phyloP scores from a whole-genome alignment of 2,113 vertebrate genomes.

The Clarias macrocephalus region DNA sequence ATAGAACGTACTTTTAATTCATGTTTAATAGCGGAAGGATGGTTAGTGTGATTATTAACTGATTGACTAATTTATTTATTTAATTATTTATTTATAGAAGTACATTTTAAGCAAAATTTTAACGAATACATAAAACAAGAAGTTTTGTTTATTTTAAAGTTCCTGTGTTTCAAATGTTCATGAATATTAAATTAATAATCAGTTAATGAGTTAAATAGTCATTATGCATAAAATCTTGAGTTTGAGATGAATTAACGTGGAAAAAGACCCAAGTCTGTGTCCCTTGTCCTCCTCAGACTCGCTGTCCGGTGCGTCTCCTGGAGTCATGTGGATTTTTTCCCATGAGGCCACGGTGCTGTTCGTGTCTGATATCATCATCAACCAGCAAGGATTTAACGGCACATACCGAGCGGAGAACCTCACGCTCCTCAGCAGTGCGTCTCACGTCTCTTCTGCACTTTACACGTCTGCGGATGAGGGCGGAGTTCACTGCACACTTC shows the following conservation, averaged over 20 bases:
- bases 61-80: background rate
- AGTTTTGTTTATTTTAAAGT: background rate
- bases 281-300: conserved; percentile 69
- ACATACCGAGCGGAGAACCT: conserved; percentile 71
- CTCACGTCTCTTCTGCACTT: conserved; percentile 58
- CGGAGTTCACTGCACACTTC: background rate
- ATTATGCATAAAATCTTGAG: background rate
- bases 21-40: background rate
- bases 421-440: conserved; percentile 77
- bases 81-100: background rate
- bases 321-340: conserved; percentile 78
- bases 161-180: background rate
- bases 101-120: background rate
- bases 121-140: background rate
- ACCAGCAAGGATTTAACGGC: conserved; percentile 77
- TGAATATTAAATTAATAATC: background rate
- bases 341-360: conserved; percentile 81
- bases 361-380: conserved; percentile 67
- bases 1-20: background rate
- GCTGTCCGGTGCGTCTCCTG: conserved; percentile 75
- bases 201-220: background rate
- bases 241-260: background rate
- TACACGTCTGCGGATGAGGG: background rate
- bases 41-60: background rate
- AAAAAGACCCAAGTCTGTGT: background rate